Evolutionary conservation across 2,113 vertebrate species (phyloP), one percentile per base, ranked within the genome.

Genomic region (Catharus fuscescens): DNA sequence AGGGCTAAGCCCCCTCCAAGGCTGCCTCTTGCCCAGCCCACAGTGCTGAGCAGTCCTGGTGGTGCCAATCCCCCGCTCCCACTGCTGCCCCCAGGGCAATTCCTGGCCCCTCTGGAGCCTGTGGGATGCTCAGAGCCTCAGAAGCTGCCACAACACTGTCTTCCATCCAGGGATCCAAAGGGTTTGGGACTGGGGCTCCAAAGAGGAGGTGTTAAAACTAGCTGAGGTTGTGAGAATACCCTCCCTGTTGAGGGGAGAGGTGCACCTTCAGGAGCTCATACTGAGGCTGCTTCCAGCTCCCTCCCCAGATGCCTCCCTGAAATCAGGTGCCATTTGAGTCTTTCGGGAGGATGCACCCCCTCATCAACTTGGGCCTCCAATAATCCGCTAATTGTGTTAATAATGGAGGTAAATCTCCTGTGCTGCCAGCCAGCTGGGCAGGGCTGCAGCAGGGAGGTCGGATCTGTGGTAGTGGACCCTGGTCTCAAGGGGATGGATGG

Each of bases 151-250:
- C 2, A 1, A 15, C 17, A 59, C 10, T 36, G 1, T 42, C 9
- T 48, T 45, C 21, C 50, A 29, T 0, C 0, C 0, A 0, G 20
- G 0, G 8, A 2, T 79, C 40, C 40, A 4, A 1, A 61, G 25
- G 17, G 14, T 18, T 86, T 72, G 24, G 31, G 6, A 7, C 2
- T 4, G 1, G 64, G 50, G 8, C 31, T 80, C 25, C 29, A n/a
- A 53, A 44, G 18, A 72, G 26, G 16, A 86, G n/a, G 2, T 65
- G 11, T 80, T 21, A 62, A 91, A 70, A 42, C 36, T 31, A 53
- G 31, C 32, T 50, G 73, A 48, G 14, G 3, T 13, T 73, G 69
- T 91, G 64, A 91, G 81, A 80, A 50, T 61, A 84, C 45, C 17
- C 17, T 52, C 4, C 1, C n/a, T 59, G 53, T 8, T 1, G 14